phyloP scores from a whole-genome alignment of 1,140 invertebrate species.

The Procambarus clarkii region DNA sequence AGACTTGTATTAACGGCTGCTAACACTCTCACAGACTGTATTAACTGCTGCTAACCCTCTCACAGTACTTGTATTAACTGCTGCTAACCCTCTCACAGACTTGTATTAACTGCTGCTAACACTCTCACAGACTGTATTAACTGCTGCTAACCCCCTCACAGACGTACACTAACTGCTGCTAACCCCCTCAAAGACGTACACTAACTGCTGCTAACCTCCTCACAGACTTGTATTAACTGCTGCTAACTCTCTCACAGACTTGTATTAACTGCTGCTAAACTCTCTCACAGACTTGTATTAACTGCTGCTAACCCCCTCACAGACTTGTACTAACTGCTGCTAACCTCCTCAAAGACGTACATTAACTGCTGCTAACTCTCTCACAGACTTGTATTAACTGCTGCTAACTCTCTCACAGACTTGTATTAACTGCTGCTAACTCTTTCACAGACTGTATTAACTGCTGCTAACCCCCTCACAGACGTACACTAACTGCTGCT shows the following conservation, averaged over 20 bases:
- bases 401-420: too few species aligned
- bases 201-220: background rate
- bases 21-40: too few species aligned
- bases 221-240: background rate
- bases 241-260: background rate
- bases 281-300: background rate
- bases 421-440: too few species aligned
- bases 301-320: background rate
- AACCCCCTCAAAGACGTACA: background rate
- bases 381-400: background rate
- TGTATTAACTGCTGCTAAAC: background rate
- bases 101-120: background rate
- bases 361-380: too few species aligned
- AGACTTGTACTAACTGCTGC: background rate
- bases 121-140: background rate
- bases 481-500: background rate
- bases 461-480: too few species aligned
- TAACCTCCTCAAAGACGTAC: background rate
- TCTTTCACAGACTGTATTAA: too few species aligned
- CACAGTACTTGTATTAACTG: too few species aligned
- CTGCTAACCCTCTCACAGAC: background rate
- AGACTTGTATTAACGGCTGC: too few species aligned
- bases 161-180: background rate
- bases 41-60: too few species aligned
- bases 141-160: too few species aligned